Evolutionary conservation across 2,888 invertebrate genomes (phyloP).

Genomic region (Lithophane socia): DNA sequence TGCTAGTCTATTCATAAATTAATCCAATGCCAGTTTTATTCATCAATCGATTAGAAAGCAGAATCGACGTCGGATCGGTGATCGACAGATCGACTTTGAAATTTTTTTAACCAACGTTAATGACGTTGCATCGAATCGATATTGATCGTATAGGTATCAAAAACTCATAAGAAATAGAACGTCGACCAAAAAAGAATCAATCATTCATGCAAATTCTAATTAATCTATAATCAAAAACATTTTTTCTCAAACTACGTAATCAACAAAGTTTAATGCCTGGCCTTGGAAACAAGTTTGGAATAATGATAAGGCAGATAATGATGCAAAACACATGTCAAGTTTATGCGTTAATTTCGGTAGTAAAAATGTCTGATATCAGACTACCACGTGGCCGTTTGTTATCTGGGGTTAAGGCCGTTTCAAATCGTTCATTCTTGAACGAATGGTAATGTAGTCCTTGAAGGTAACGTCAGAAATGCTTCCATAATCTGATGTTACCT

Average conservation of each 20-base stretch:
- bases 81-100: neutral
- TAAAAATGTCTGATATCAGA: slow-evolving; percentile 19
- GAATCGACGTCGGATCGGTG: neutral
- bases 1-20: neutral
- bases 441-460: slow-evolving; percentile 22
- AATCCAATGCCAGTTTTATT: neutral
- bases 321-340: slow-evolving; percentile 36
- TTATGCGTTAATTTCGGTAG: slow-evolving; percentile 24
- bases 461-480: neutral
- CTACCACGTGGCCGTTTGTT: slow-evolving; percentile 31
- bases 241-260: neutral
- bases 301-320: slow-evolving; percentile 53
- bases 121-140: neutral
- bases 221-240: neutral
- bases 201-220: neutral
- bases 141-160: neutral
- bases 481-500: too few relatives aligned
- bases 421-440: slow-evolving; percentile 39
- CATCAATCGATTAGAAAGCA: neutral
- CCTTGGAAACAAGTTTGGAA: slow-evolving; percentile 41
- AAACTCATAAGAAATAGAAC: neutral
- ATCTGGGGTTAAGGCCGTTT: slow-evolving; percentile 37
- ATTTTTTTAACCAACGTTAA: neutral
- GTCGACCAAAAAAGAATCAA: neutral
- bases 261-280: slow-evolving; percentile 27